Conservation (phyloP, 2,797 vertebrate species). For the Scolopax bukidnonensis region DNA sequence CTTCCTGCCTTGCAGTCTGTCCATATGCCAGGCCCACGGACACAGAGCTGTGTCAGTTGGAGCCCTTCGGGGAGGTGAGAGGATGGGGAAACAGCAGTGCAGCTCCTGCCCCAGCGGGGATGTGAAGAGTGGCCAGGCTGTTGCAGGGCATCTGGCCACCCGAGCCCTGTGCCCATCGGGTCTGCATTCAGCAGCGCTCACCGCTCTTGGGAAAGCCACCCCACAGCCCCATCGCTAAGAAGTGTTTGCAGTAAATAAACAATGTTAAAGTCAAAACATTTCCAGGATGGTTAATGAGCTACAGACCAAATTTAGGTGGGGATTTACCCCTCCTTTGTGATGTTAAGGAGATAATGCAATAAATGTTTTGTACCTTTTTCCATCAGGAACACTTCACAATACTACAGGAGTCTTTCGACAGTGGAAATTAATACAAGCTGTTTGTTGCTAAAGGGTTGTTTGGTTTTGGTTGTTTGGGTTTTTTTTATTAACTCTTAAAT, state of each 20-base stretch:
- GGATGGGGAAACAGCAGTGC: accelerated
- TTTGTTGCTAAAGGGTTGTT: not conserved
- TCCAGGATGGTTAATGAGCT: not conserved
- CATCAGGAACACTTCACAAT: not conserved
- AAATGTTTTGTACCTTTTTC: not conserved
- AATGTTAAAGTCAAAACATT: not conserved
- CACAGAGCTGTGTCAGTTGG: accelerated
- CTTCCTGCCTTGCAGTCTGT: not conserved
- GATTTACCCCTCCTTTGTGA: not conserved
- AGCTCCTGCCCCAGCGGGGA: not conserved
- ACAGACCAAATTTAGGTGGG: not conserved
- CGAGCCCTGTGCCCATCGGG: not conserved
- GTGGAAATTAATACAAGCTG: not conserved
- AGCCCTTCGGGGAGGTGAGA: not conserved
- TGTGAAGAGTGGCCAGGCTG: not conserved
- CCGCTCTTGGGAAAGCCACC: accelerated
- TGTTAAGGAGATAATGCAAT: not conserved
- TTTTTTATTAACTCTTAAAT: not conserved
- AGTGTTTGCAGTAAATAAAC: not conserved
- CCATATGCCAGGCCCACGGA: accelerated
- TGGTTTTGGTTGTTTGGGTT: no score
- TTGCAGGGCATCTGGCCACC: not conserved
- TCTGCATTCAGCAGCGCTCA: not conserved
- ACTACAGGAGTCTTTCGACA: accelerated
- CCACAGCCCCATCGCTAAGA: not conserved